Percentiles rank a stretch among this genome's conserved stretches.
These are phyloP conservation scores for Antechinus flavipes DNA, from an alignment of 2,113 vertebrate species.

Conservation along the genomic window DNA sequence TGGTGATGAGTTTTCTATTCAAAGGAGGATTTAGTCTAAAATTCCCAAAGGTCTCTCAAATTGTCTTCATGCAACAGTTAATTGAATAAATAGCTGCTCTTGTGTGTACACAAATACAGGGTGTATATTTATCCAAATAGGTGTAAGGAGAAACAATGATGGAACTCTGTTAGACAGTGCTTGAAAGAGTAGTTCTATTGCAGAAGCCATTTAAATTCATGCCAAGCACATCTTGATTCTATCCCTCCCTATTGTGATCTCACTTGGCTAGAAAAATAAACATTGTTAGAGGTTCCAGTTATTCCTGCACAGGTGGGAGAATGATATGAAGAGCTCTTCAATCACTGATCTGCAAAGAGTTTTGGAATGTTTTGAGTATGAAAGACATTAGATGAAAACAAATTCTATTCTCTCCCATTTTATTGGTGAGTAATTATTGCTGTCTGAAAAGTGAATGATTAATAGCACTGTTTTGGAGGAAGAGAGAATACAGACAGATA, in stretches of 20 bases:
- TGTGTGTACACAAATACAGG: not conserved
- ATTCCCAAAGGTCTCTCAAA: not conserved
- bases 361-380: constrained; percentile 55
- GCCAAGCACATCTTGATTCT: constrained; percentile 58
- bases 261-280: constrained; percentile 50
- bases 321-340: not conserved
- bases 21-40: not conserved
- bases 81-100: not conserved
- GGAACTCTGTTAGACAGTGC: not conserved
- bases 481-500: not conserved
- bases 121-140: not conserved
- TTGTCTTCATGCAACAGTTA: not conserved
- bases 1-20: constrained; percentile 10
- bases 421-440: constrained; percentile 64
- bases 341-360: constrained; percentile 45
- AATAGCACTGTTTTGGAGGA: not conserved
- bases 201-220: constrained; percentile 58
- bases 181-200: constrained; percentile 35
- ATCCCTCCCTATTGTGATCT: constrained; percentile 41
- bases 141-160: not conserved
- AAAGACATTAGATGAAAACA: constrained; percentile 59
- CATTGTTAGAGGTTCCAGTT: constrained; percentile 32
- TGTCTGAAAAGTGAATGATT: constrained; percentile 38
- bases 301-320: constrained; percentile 53
- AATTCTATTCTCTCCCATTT: constrained; percentile 56